These are phyloP conservation scores for Pissodes strobi DNA, from an alignment of 1,140 invertebrate genomes.

Conservation along the genomic window DNA sequence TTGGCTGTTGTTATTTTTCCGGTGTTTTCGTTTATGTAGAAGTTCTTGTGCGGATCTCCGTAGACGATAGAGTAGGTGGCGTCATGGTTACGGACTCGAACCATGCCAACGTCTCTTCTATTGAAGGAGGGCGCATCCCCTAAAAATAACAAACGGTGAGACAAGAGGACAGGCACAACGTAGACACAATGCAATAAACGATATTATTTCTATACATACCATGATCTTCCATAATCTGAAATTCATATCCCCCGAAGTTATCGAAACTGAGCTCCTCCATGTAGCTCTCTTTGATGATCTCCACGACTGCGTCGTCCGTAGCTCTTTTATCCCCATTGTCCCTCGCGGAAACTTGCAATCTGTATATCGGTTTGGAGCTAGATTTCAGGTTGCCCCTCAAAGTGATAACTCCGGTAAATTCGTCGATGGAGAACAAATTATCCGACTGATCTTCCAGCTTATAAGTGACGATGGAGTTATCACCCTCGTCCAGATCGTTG, in stretches of 20 bases:
- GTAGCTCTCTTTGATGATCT: conserved; percentile 75
- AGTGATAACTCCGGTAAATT: conserved; percentile 72
- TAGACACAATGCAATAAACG: no score
- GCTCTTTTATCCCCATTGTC: conserved; percentile 76
- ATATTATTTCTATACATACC: no score
- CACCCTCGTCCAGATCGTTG: conserved; percentile 78
- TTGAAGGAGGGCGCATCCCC: conserved; percentile 53
- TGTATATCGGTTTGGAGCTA: conserved; percentile 69
- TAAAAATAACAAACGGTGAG: no score
- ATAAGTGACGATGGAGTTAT: conserved; percentile 80
- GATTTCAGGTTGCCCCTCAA: conserved; percentile 67
- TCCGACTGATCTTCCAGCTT: conserved; percentile 76
- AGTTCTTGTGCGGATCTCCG: conserved; percentile 79
- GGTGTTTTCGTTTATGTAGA: conserved; percentile 76
- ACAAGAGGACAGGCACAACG: no score
- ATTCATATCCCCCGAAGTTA: conserved; percentile 74
- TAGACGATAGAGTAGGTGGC: conserved; percentile 80
- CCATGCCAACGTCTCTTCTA: conserved; percentile 74
- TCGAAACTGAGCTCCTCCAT: conserved; percentile 75
- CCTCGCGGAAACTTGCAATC: conserved; percentile 74
- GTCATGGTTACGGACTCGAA: conserved; percentile 64
- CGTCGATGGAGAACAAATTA: conserved; percentile 76
- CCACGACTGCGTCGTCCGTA: conserved; percentile 75
- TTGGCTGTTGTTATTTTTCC: conserved; percentile 80
- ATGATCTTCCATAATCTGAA: conserved; percentile 78